These are phyloP conservation scores for Ichneumoninae sp. DNA, from an alignment of 2,888 invertebrate species.

Conservation along the genomic window DNA sequence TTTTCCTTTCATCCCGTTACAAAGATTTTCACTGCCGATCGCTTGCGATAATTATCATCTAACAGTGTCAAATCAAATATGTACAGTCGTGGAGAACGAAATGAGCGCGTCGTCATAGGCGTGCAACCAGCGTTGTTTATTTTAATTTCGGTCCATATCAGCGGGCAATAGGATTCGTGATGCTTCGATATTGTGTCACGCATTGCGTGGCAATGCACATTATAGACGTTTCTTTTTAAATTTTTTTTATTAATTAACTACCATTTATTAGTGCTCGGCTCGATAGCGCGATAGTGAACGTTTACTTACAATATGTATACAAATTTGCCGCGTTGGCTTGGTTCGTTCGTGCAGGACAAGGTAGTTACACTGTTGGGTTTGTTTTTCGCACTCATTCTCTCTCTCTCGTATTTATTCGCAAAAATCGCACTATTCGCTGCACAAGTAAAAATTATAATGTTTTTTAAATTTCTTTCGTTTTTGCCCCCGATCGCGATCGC, in stretches of 20 bases:
- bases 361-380: slow-evolving; percentile 56
- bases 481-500: slow-evolving; percentile 36
- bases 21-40: slow-evolving; percentile 54
- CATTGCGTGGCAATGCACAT: slow-evolving; percentile 70
- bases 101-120: slow-evolving; percentile 70
- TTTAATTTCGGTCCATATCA: slow-evolving; percentile 52
- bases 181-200: slow-evolving; percentile 71
- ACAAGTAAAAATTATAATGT: slow-evolving; percentile 32
- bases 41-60: slow-evolving; percentile 66
- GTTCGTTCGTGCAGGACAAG: slow-evolving; percentile 58
- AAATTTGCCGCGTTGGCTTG: slow-evolving; percentile 67
- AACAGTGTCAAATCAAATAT: slow-evolving; percentile 76
- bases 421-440: slow-evolving; percentile 37
- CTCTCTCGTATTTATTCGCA: slow-evolving; percentile 28
- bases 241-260: slow-evolving; percentile 62
- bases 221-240: slow-evolving; percentile 36
- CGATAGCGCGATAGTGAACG: slow-evolving; percentile 70
- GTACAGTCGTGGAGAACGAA: slow-evolving; percentile 75
- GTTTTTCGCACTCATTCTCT: slow-evolving; percentile 23
- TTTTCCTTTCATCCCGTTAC: slow-evolving; percentile 30
- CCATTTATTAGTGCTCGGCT: slow-evolving; percentile 71
- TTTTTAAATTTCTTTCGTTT: slow-evolving; percentile 6
- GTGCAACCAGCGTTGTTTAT: slow-evolving; percentile 50
- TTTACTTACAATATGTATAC: slow-evolving; percentile 77
- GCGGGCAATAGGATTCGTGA: slow-evolving; percentile 68